Conservation (phyloP, 1,140 invertebrate species). For the Drosophila eugracilis region DNA sequence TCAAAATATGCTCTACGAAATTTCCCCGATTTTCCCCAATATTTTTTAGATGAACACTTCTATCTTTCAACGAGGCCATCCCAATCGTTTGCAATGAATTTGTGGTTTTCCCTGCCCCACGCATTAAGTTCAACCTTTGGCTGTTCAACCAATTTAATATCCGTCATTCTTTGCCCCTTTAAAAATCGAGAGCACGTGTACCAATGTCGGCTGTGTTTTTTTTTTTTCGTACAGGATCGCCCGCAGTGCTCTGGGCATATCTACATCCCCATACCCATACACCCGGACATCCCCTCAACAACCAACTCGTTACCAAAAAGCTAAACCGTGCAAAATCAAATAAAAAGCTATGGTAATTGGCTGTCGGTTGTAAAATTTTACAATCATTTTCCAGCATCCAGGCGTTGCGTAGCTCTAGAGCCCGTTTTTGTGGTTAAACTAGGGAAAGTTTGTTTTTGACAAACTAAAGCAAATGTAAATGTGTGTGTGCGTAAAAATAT, state of each 20-base stretch:
- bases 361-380: slow-evolving; percentile 67
- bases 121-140: slow-evolving; percentile 36
- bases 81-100: slow-evolving; percentile 32
- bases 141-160: slow-evolving; percentile 40
- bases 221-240: background rate
- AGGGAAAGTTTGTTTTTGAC: slow-evolving; percentile 74
- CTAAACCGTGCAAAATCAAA: slow-evolving; percentile 71
- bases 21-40: too few relatives aligned
- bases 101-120: slow-evolving; percentile 30
- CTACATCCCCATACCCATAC: too few relatives aligned
- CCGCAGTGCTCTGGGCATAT: slow-evolving; percentile 19
- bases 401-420: slow-evolving; percentile 28
- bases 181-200: slow-evolving; percentile 28
- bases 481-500: slow-evolving; percentile 31
- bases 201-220: slow-evolving; percentile 30
- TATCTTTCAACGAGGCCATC: slow-evolving; percentile 33
- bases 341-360: slow-evolving; percentile 70
- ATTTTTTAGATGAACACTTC: slow-evolving; percentile 28
- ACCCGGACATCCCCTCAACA: too few relatives aligned
- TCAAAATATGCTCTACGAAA: slow-evolving; percentile 9
- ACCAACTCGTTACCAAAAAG: slow-evolving; percentile 63
- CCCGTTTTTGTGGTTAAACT: slow-evolving; percentile 50
- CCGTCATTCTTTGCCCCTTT: slow-evolving; percentile 42
- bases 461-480: slow-evolving; percentile 56
- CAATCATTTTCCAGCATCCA: slow-evolving; percentile 57